Base-by-base conservation (phyloP, 2,113 vertebrate species). In the human region DNA sequence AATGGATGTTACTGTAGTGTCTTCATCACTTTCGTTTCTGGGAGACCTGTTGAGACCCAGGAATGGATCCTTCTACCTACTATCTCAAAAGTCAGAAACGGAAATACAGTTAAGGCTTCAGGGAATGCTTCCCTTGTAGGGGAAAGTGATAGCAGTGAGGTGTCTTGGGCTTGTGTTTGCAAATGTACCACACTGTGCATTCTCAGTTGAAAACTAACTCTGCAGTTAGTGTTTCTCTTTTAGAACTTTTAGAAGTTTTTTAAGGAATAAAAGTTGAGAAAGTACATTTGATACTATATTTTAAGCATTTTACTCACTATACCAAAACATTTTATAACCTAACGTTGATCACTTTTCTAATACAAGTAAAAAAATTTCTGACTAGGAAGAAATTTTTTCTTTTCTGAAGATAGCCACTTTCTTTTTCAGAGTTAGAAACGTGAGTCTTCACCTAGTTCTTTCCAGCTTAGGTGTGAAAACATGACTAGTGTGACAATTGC, bases 401-500 rank as follows among this genome's bases (percentile, higher is more conserved):
- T n/a, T 52, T 83, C 30, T 82, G 64, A 85, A 61, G 40, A 76
- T 59, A 78, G 2, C 79, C 40, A 6, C 82, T 94, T 73, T 20
- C n/a, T 87, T 92, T 85, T 79, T 64, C 61, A 93, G 90, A 94
- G 43, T 80, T 95, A 76, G 96, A 84, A 78, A 81, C 12, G 7
- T 17, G 40, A 91, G 89, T 95, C 92, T 92, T 97, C 88, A 95
- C 94, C 85, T 89, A 6, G 81, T 81, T 86, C 95, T 90, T 97
- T 89, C 95, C 90, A 96, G 57, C 66, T 73, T 91, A 86, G 88
- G 95, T 93, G 94, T 95, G 93, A 97, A 96, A 92, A 55, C 81
- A 64, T 59, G 14, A 76, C 52, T 22, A 20, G 91, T 79, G 79
- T 96, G 89, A 75, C 85, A 86, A 12, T 86, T 70, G 78, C 87